Evolutionary conservation across 2,113 vertebrate genomes (phyloP), one percentile per base, ranked within the genome.

Genomic region (Eulemur rufifrons): DNA sequence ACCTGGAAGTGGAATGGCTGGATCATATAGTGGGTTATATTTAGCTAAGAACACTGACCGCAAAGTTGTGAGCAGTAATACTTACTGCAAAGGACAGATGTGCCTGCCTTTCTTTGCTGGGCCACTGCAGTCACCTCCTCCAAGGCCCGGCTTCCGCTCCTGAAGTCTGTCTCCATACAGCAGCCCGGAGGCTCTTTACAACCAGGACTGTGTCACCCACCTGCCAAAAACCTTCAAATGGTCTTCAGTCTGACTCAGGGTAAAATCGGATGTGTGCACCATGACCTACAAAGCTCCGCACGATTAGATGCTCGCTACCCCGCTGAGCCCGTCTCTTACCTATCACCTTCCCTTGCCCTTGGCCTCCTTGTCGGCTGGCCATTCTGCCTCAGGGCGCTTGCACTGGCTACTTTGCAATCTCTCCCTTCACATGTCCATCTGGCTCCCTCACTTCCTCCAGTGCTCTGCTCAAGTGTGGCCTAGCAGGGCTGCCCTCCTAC

Each of bases 391-490:
- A 73, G 73, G 42, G 27, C 42, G 27, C 47, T 18, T 47, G 71
- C 42, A 9, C 27, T 5, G 73, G 45, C 27, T 47, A 15, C 52
- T 81, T 13, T 2, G 4, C 11, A 25, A 23, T 37, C 0, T 81
- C 34, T 25, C n/a, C 77, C 17, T 8, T 56, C 52, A 3, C 18
- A 1, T 0, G 32, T n/a, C 50, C 32, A 54, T 18, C 0, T 0
- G 9, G 74, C 74, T 80, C 34, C 77, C 77, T 54, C 50, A 25
- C 20, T 37, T 56, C n/a, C 52, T n/a, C 21, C 12, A 25, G 12
- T 11, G 15, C 54, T 37, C 77, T 56, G 34, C 50, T 56, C 52
- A 37, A 39, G 77, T 25, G 34, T 37, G 52, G 74, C 18, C 42
- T 37, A 3, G 14, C 13, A 47, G 71, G 76, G 17, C 47, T 52